These are phyloP conservation scores for Athripsodes cinereus DNA, from an alignment of 2,888 invertebrate species.

Conservation along the genomic window DNA sequence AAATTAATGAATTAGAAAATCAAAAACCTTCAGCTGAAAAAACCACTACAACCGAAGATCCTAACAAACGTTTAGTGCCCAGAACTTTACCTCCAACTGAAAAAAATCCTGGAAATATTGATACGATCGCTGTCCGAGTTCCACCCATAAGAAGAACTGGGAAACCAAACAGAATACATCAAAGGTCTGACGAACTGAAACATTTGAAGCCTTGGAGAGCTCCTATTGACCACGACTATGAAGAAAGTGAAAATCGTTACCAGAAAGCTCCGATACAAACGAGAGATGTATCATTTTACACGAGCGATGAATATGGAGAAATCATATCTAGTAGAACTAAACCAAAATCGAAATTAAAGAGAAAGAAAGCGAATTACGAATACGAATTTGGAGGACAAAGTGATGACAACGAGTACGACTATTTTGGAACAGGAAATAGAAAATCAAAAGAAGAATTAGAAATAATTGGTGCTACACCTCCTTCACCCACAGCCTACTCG, in stretches of 20 bases:
- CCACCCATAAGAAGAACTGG: constrained; percentile 47
- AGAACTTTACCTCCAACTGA: constrained; percentile 47
- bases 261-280: constrained; percentile 10
- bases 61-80: constrained; percentile 38
- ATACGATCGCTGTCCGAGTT: constrained; percentile 47
- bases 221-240: constrained; percentile 20
- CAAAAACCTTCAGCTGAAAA: constrained; percentile 37
- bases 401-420: constrained; percentile 38
- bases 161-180: constrained; percentile 43
- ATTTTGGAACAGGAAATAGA: constrained; percentile 39
- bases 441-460: constrained; percentile 40
- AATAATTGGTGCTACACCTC: constrained; percentile 35
- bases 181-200: constrained; percentile 32
- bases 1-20: constrained; percentile 29
- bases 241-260: constrained; percentile 15
- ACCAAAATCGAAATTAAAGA: constrained; percentile 23
- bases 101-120: constrained; percentile 46
- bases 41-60: constrained; percentile 46
- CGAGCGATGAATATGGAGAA: constrained; percentile 27
- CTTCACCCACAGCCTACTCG: constrained; percentile 37
- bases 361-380: background rate
- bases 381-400: constrained; percentile 25
- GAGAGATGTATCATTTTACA: constrained; percentile 15
- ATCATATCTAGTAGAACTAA: constrained; percentile 11
- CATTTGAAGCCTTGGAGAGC: constrained; percentile 21